phyloP scores from a whole-genome alignment of 2,797 vertebrate species.

The Sphenodon punctatus region DNA sequence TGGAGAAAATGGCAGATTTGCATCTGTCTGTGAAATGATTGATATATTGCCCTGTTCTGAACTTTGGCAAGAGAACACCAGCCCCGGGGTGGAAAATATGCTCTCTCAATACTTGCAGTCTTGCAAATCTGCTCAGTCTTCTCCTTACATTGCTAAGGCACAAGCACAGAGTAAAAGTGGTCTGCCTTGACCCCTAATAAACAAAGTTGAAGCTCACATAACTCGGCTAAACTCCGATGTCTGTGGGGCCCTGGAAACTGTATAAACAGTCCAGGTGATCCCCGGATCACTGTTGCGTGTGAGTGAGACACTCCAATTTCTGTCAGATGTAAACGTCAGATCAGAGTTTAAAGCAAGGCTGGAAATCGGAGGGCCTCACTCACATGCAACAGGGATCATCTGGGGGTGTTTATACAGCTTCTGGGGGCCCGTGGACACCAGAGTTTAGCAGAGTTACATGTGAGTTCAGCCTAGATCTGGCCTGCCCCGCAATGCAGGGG shows the following conservation, averaged over 20 bases:
- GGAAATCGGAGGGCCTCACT: too few species aligned
- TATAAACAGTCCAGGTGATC: too few species aligned
- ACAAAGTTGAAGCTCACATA: not conserved
- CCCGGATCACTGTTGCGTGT: too few species aligned
- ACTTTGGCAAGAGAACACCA: conserved; percentile 50
- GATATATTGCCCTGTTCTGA: conserved; percentile 49
- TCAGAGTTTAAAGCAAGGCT: too few species aligned
- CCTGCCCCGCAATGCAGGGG: too few species aligned
- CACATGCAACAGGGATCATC: too few species aligned
- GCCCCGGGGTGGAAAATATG: conserved; percentile 55
- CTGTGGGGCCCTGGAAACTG: too few species aligned
- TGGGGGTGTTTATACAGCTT: too few species aligned
- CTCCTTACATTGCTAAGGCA: not conserved
- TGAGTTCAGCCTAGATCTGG: too few species aligned
- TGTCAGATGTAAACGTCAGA: too few species aligned
- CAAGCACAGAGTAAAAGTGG: conserved; percentile 17
- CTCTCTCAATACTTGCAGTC: conserved; percentile 45
- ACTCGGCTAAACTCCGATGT: too few species aligned
- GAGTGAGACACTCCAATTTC: too few species aligned
- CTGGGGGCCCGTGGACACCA: not conserved
- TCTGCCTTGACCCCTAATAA: not conserved
- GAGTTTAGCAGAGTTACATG: not conserved
- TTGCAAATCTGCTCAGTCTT: conserved; percentile 47
- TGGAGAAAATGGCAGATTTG: not conserved
- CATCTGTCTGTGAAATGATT: conserved; percentile 25